Evolutionary conservation across 37 sponge, comb jelly and placozoan genomes (phyloP), one percentile per base, ranked within the genome.

Genomic region (Eunapius fragilis): DNA sequence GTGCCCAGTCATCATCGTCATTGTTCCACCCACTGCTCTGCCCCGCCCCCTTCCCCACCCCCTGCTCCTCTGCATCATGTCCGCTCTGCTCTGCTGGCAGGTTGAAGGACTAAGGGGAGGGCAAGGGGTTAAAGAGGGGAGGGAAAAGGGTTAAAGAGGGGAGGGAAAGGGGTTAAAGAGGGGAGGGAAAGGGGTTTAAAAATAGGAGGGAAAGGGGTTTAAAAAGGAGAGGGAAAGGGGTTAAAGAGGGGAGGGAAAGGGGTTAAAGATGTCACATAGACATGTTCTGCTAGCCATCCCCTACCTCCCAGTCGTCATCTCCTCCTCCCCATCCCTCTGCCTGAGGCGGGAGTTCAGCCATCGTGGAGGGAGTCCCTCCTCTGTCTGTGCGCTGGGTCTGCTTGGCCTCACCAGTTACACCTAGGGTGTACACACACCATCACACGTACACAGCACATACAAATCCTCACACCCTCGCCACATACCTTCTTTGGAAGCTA

Each of bases 391-490:
- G 41, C 6, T 41, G 3, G 3, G 41, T 6, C 41, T 41, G 41
- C 6, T 41, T 41, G 3, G 41, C 41, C 41, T 41, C 58, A 58
- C 17, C 58, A 13, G 58, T 58, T 58, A 19, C 58, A 71, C 72
- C 28, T 28, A 71, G 26, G 3, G 72, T 71, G 28, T 17, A 58
- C 58, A 58, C 14, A 17, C 17, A 58, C 58, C 14, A 12, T 17
- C 17, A 41, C 6, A 41, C 41, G 41, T 41, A 58, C 58, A 58
- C 58, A 58, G 47, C 47, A 45, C 47, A 45, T 4, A 9, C 7
- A 45, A 86, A 36, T 83, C 91, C 82, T 81, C 91, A 87, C 89
- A 92, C 12, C 78, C 92, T 69, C 7, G 19, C 58, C 58, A 19
- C 17, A 58, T 17, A 58, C 19, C 58, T 58, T 58, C 58, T 19